Conservation (phyloP, 2,797 vertebrate species). For the Borostomias antarcticus region DNA sequence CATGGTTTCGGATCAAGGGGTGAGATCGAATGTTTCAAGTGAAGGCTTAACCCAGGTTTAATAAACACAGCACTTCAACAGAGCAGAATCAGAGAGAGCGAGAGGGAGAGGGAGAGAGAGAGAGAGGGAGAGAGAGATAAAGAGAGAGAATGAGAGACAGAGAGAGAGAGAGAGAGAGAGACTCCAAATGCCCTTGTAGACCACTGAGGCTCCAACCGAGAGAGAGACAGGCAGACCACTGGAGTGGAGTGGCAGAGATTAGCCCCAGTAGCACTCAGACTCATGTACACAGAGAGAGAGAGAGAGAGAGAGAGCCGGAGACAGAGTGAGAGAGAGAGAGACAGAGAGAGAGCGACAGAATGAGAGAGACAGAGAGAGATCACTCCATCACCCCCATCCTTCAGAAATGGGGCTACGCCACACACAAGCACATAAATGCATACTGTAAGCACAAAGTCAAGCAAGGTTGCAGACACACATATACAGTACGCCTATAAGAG, state of each 20-base stretch:
- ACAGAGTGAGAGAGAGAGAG: no score
- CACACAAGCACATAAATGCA: constrained; percentile 38
- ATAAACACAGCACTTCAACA: constrained; percentile 65
- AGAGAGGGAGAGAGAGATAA: constrained; percentile 54
- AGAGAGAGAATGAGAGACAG: constrained; percentile 52
- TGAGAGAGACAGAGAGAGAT: no score
- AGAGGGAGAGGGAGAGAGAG: constrained; percentile 51
- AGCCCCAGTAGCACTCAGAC: constrained; percentile 57
- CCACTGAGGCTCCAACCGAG: no score
- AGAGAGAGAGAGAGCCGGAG: no score
- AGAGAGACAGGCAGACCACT: constrained; percentile 63
- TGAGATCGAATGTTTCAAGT: constrained; percentile 69
- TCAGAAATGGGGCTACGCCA: constrained; percentile 47
- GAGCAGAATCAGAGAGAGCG: constrained; percentile 52
- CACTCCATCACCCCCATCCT: constrained; percentile 53
- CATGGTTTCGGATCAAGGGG: constrained; percentile 62
- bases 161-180: constrained; percentile 53
- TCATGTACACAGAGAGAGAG: no score
- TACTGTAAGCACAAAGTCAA: constrained; percentile 28
- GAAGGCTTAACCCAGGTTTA: constrained; percentile 72
- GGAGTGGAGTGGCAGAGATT: constrained; percentile 58
- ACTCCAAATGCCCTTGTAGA: no score
- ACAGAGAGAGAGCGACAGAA: no score
- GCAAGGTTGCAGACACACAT: neutral
- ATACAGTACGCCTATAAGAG: constrained; percentile 8